A percentile compares a stretch with the other conserved stretches of the same genome.
Conservation (phyloP, 1,140 invertebrate species). For the Bombus ignitus region DNA sequence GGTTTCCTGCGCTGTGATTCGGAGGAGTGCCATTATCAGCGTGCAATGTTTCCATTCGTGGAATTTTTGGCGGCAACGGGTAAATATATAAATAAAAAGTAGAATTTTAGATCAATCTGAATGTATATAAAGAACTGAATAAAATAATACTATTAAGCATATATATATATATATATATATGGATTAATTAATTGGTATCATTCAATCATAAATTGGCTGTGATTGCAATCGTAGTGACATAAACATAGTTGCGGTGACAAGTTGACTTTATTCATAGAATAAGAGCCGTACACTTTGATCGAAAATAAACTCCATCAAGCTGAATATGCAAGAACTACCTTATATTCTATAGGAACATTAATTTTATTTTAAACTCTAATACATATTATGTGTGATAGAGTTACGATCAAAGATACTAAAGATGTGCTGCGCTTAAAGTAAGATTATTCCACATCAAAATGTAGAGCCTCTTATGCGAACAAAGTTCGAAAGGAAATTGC, state of each 20-base stretch:
- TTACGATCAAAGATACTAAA: not conserved
- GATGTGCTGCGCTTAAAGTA: not conserved
- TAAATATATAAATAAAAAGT: not conserved
- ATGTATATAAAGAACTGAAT: too few relatives aligned
- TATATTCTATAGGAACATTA: not conserved
- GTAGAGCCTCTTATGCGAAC: not conserved
- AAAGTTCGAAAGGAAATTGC: not conserved
- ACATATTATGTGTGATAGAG: not conserved
- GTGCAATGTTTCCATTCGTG: not conserved
- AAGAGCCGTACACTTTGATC: not conserved
- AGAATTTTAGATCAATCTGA: too few relatives aligned
- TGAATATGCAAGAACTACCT: not conserved
- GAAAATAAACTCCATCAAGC: too few relatives aligned
- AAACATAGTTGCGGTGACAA: not conserved
- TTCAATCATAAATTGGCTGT: too few relatives aligned
- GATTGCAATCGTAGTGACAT: not conserved
- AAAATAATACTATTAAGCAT: too few relatives aligned
- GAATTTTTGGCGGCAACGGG: not conserved
- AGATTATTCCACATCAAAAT: not conserved
- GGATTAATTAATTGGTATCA: not conserved
- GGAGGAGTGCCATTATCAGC: not conserved
- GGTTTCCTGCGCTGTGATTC: not conserved
- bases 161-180: not conserved
- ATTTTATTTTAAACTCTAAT: not conserved
- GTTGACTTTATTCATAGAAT: conserved; percentile 12